These are phyloP conservation scores for Potorous gilbertii DNA, from an alignment of 2,797 vertebrate genomes.

Conservation along the genomic window DNA sequence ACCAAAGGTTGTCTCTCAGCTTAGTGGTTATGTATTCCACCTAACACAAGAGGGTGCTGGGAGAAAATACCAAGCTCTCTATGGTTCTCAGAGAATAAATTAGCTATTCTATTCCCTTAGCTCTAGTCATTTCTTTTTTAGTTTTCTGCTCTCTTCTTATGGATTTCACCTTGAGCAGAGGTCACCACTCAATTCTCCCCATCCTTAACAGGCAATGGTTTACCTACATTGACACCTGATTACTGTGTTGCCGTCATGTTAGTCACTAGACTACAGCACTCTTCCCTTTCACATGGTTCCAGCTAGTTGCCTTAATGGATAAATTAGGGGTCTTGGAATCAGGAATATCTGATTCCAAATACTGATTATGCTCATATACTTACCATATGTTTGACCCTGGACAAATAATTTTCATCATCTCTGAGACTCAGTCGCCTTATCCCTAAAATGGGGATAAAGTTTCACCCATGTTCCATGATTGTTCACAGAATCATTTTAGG, in stretches of 20 bases:
- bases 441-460: neutral
- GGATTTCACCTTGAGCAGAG: neutral
- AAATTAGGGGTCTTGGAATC: neutral
- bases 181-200: neutral
- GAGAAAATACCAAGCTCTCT: neutral
- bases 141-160: too few relatives aligned
- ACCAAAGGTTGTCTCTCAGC: neutral
- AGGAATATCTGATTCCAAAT: neutral
- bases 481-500: neutral
- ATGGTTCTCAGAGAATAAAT: neutral
- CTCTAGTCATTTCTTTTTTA: neutral
- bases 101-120: neutral
- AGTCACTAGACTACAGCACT: neutral
- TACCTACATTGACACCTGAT: neutral
- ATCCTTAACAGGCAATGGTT: neutral
- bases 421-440: neutral
- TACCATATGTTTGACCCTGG: neutral
- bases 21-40: neutral
- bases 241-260: neutral
- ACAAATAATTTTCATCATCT: neutral
- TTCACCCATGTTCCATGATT: neutral
- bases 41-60: neutral
- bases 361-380: neutral
- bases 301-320: neutral
- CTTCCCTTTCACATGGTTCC: neutral